Base-by-base conservation (phyloP, 2,113 vertebrate genomes). In the Bucco capensis region DNA sequence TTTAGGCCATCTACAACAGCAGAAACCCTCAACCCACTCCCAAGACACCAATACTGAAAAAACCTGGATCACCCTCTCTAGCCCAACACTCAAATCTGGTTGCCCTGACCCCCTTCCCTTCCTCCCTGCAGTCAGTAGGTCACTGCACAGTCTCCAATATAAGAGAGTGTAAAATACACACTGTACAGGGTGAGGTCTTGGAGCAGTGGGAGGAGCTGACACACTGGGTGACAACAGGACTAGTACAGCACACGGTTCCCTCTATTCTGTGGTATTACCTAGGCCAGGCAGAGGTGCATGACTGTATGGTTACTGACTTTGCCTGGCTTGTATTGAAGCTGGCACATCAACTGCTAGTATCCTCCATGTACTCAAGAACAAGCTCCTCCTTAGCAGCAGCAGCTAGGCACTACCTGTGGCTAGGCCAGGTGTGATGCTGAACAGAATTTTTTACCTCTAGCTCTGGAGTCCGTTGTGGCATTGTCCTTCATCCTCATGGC, bases 161-260 rank as follows among this genome's bases (percentile, higher is more conserved):
- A 12, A 14, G 11, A 30, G 8, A 23, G 19, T 0, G 0, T 4
- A 2, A 14, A 31, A 8, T 1, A 33, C 3, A 3, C 3, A 0
- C 19, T 19, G 31, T 17, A 12, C 3, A 1, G 2, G 6, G 24
- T 1, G 3, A 12, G 12, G 23, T 2, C 38, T 24, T 1, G 0
- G 12, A 7, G 14, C 60, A 35, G 21, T 1, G 0, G 0, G 2
- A 19, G 25, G 31, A 28, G 51, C 17, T 3, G 33, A 24, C 4
- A 4, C 6, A 0, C 8, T 1, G 31, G 56, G 27, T 3, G 19
- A 12, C 47, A 40, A 5, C 7, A 11, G 33, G 33, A 9, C 3
- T 0, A 4, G 40, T 9, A 9, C 37, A 9, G 4, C 1, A 0
- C 30, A 5, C 4, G 9, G 31, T 6, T 37, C 28, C 71, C 9